phyloP scores from a whole-genome alignment of 1,140 invertebrate genomes.

The Drosophila parabipectinata region DNA sequence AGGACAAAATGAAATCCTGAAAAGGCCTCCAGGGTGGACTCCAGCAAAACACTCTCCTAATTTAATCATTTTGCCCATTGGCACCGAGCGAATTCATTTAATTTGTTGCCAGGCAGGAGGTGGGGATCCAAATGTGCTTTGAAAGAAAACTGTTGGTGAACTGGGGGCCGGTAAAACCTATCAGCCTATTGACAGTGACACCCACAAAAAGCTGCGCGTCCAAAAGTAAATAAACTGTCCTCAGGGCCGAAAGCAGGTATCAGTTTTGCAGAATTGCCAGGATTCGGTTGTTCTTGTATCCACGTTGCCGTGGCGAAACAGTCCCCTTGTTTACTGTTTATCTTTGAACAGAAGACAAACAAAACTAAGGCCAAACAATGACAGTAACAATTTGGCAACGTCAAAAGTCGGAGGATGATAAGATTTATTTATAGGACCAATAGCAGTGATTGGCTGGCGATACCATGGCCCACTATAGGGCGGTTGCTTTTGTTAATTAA shows the following conservation, averaged over 20 bases:
- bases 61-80: slow-evolving; percentile 73
- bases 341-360: slow-evolving; percentile 68
- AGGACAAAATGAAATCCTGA: slow-evolving; percentile 58
- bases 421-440: slow-evolving; percentile 61
- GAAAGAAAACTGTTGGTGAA: neutral
- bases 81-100: slow-evolving; percentile 50
- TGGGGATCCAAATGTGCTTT: slow-evolving; percentile 12
- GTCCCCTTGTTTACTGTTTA: slow-evolving; percentile 66
- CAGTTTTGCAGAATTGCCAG: slow-evolving; percentile 43
- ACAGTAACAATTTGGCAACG: slow-evolving; percentile 60
- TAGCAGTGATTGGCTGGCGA: slow-evolving; percentile 55
- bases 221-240: slow-evolving; percentile 75
- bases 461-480: neutral
- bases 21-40: slow-evolving; percentile 28
- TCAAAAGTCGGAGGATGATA: slow-evolving; percentile 62
- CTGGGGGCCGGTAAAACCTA: slow-evolving; percentile 37
- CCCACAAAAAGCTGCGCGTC: slow-evolving; percentile 64
- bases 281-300: slow-evolving; percentile 45
- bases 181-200: slow-evolving; percentile 64
- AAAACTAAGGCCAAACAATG: slow-evolving; percentile 72
- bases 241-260: slow-evolving; percentile 44
- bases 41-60: slow-evolving; percentile 47
- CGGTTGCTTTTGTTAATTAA: slow-evolving; percentile 64
- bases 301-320: neutral
- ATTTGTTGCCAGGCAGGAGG: slow-evolving; percentile 36